Conservation (phyloP, 2,113 vertebrate genomes). For the Zosterops hypoxanthus region DNA sequence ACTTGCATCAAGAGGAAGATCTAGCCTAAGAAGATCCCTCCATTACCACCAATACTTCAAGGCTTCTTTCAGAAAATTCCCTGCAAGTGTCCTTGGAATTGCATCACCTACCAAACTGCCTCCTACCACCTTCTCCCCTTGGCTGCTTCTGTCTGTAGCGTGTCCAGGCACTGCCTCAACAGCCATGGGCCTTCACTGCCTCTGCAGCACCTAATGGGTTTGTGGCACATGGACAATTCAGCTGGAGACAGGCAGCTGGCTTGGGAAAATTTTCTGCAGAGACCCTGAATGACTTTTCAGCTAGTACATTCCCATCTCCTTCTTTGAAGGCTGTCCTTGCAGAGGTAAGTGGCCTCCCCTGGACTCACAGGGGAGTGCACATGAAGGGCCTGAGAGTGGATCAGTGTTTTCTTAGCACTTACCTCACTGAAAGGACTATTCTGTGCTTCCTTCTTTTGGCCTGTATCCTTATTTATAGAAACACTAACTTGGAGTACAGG, state of each 20-base stretch:
- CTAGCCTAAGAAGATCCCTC: background rate
- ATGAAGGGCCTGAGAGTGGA: background rate
- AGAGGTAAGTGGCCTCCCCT: background rate
- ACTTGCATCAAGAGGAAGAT: background rate
- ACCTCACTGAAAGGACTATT: background rate
- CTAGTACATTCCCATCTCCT: background rate
- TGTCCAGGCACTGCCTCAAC: rapidly evolving
- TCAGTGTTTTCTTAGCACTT: background rate
- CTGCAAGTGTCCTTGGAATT: background rate
- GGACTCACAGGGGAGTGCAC: background rate
- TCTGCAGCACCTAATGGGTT: background rate
- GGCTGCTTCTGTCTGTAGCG: rapidly evolving
- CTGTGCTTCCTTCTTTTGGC: background rate
- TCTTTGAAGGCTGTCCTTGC: background rate
- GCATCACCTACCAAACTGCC: background rate
- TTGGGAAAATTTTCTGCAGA: background rate
- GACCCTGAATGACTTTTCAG: background rate
- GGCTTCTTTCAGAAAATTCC: background rate
- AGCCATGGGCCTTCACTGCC: background rate
- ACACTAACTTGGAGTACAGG: background rate
- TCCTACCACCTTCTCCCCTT: background rate
- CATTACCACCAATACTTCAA: background rate
- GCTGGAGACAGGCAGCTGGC: background rate
- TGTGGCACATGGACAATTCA: background rate
- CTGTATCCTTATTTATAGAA: background rate